phyloP scores from a whole-genome alignment of 1,140 invertebrate species.

The Rhynchophorus ferrugineus region DNA sequence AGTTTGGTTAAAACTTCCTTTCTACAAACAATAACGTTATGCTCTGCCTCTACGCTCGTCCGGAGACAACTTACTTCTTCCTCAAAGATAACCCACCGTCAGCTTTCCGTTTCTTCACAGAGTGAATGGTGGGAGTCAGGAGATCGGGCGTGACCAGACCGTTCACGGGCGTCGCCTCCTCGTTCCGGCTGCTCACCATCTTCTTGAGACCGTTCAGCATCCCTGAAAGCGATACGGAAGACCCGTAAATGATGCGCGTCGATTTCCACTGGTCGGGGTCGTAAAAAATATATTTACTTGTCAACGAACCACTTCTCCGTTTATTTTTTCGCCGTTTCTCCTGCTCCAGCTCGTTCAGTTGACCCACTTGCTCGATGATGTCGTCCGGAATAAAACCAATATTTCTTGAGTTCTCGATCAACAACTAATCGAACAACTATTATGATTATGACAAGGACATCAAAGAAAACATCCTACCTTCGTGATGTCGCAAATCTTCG shows the following conservation, averaged over 20 bases:
- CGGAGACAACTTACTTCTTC: neutral
- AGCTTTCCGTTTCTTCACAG: constrained; percentile 56
- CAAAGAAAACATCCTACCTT: constrained; percentile 27
- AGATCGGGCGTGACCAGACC: constrained; percentile 33
- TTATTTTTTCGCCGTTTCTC: constrained; percentile 58
- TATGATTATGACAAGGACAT: neutral
- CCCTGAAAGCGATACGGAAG: constrained; percentile 45
- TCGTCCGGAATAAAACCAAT: constrained; percentile 64
- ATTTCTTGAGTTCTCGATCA: constrained; percentile 66
- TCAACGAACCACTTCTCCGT: constrained; percentile 71
- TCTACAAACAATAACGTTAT: constrained; percentile 24
- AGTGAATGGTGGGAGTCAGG: constrained; percentile 44
- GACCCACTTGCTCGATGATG: constrained; percentile 43
- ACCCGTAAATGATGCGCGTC: neutral
- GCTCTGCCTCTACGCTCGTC: neutral
- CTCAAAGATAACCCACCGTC: constrained; percentile 26
- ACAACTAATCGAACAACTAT: constrained; percentile 48
- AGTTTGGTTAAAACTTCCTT: constrained; percentile 31
- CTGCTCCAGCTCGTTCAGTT: constrained; percentile 25
- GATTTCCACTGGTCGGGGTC: too few relatives aligned
- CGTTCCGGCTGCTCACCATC: constrained; percentile 55
- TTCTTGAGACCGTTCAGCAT: constrained; percentile 70
- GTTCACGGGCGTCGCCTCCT: constrained; percentile 42
- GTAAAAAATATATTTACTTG: constrained; percentile 62
- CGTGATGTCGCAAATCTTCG: constrained; percentile 36